Percentiles rank a stretch among this genome's conserved stretches.
These are phyloP conservation scores for Onychorhynchus coronatus DNA, from an alignment of 2,113 vertebrate genomes.

Conservation along the genomic window DNA sequence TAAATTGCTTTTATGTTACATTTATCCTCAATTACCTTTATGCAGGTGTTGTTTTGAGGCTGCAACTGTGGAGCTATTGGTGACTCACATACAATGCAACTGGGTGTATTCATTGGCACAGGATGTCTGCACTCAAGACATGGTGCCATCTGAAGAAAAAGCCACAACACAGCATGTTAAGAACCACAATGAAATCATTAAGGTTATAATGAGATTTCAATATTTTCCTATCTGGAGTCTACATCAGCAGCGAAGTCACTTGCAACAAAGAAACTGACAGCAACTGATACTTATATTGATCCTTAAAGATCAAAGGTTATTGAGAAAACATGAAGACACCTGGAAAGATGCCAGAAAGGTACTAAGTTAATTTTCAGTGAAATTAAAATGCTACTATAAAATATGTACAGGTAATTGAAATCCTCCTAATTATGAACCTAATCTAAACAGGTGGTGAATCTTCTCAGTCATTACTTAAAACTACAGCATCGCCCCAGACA, in stretches of 20 bases:
- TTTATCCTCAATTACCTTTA: conserved; percentile 75
- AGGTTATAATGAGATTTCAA: background rate
- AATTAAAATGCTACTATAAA: background rate
- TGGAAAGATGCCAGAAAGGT: background rate
- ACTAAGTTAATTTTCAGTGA: background rate
- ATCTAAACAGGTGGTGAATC: background rate
- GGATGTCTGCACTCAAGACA: conserved; percentile 81
- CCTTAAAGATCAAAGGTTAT: background rate
- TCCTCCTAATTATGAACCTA: background rate
- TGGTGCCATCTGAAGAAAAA: conserved; percentile 73
- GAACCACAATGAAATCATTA: background rate
- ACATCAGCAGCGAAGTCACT: background rate
- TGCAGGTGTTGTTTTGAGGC: conserved; percentile 65
- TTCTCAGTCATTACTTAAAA: background rate
- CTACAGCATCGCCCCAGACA: background rate
- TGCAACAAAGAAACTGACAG: background rate
- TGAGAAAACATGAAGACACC: background rate
- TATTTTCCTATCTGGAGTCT: background rate
- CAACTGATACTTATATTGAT: background rate
- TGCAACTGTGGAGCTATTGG: conserved; percentile 75
- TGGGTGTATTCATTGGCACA: conserved; percentile 80
- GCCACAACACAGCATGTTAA: background rate
- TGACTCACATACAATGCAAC: conserved; percentile 88
- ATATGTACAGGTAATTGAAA: background rate
- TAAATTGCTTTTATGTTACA: background rate